Evolutionary conservation across 2,113 vertebrate species (phyloP).

Genomic region (Ctenodactylus gundi): DNA sequence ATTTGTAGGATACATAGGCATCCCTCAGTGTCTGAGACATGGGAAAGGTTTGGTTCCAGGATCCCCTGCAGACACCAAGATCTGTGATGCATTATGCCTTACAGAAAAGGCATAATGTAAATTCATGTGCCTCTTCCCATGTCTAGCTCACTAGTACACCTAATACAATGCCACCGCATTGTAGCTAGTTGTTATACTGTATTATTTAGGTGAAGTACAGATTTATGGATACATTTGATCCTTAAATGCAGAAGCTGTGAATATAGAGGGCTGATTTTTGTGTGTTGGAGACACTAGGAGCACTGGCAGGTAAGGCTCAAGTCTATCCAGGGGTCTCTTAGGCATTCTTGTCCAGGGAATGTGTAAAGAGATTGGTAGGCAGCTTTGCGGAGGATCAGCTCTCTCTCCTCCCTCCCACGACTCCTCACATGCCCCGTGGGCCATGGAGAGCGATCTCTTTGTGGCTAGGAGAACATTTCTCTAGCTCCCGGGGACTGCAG

Average conservation of each 20-base stretch:
- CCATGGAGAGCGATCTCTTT: fast-evolving
- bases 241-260: not conserved
- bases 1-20: fast-evolving
- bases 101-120: not conserved
- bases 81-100: not conserved
- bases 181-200: not conserved
- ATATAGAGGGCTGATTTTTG: not conserved
- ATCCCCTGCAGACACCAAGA: not conserved
- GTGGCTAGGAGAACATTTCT: not conserved
- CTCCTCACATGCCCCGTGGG: not conserved
- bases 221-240: not conserved
- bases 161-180: not conserved
- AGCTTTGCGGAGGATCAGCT: not conserved
- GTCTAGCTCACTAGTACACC: not conserved
- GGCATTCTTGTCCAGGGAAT: not conserved
- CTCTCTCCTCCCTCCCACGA: not conserved
- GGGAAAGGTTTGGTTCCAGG: not conserved
- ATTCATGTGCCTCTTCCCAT: not conserved
- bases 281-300: not conserved
- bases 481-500: not conserved
- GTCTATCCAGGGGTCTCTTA: not conserved
- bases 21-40: no score
- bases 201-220: not conserved
- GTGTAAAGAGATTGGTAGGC: not conserved
- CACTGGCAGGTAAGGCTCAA: not conserved